A percentile compares a stretch with the other conserved stretches of the same genome.
Conservation (phyloP, 1,140 invertebrate species). For the Gerris buenoi region DNA sequence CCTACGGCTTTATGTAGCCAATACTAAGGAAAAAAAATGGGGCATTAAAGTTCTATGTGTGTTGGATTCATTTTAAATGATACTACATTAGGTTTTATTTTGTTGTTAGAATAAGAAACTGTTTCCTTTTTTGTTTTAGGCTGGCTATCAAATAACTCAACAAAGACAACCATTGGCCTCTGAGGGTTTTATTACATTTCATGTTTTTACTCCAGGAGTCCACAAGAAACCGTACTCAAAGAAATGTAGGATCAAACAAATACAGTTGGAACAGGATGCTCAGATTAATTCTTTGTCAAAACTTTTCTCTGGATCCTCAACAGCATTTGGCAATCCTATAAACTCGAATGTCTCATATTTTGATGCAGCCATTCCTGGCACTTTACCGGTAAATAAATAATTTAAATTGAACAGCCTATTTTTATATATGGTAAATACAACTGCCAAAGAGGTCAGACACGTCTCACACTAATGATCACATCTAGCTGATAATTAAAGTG, state of each 20-base stretch:
- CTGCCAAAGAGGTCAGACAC: no score
- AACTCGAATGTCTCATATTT: constrained; percentile 78
- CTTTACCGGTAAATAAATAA: constrained; percentile 53
- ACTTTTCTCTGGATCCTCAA: constrained; percentile 71
- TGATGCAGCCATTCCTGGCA: constrained; percentile 86
- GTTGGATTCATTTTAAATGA: no score
- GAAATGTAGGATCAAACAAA: constrained; percentile 60
- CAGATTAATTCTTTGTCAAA: constrained; percentile 77
- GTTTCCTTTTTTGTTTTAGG: no score
- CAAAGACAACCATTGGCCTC: constrained; percentile 74
- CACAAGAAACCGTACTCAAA: constrained; percentile 50
- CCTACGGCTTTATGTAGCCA: no score
- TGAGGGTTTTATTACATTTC: constrained; percentile 66
- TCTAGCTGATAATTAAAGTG: no score
- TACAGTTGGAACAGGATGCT: constrained; percentile 94
- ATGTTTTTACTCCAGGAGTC: constrained; percentile 50
- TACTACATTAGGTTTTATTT: no score
- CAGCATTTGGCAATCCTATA: constrained; percentile 51
- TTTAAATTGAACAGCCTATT: neutral
- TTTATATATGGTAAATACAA: neutral
- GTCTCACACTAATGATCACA: no score
- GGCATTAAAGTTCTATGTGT: no score
- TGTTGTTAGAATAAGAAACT: no score
- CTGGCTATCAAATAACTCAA: constrained; percentile 97
- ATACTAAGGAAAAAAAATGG: no score